Evolutionary conservation across 2,888 invertebrate genomes (phyloP).

Genomic region (Gonocerus acuteangulatus): DNA sequence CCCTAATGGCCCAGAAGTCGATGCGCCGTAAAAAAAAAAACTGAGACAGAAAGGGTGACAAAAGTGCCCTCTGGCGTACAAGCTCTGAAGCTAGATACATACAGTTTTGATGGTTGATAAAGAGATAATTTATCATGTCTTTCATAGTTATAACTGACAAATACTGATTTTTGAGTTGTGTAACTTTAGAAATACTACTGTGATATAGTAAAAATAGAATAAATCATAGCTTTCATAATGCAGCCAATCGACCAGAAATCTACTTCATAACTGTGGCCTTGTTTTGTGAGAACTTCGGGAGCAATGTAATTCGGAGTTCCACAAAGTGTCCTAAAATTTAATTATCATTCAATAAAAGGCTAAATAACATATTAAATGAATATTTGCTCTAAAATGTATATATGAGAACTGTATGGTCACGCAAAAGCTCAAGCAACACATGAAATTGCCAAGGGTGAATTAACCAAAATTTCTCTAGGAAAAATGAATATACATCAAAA

Average conservation of each 20-base stretch:
- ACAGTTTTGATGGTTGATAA: too few species aligned
- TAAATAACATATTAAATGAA: not conserved
- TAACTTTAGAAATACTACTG: too few species aligned
- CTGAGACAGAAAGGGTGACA: too few species aligned
- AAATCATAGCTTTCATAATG: constrained; percentile 60
- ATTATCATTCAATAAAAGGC: not conserved
- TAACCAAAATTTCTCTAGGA: not conserved
- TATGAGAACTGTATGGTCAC: not conserved
- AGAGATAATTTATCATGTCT: too few species aligned
- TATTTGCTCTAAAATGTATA: not conserved
- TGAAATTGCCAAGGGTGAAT: not conserved
- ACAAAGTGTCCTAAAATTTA: constrained; percentile 72
- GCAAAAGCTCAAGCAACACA: constrained; percentile 3
- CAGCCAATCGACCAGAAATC: constrained; percentile 99
- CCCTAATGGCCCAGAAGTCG: too few species aligned
- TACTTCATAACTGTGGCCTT: constrained; percentile 97
- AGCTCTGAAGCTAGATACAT: too few species aligned
- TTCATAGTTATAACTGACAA: too few species aligned
- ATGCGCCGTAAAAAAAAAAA: too few species aligned
- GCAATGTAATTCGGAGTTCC: constrained; percentile 99
- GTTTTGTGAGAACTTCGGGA: constrained; percentile 92
- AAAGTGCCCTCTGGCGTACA: too few species aligned
- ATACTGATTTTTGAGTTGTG: too few species aligned
- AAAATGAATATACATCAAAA: not conserved
- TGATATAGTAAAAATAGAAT: too few species aligned